A percentile compares a stretch with the other conserved stretches of the same genome.
Evolutionary conservation across 2,888 invertebrate genomes (phyloP).

Genomic region (Troides helena): DNA sequence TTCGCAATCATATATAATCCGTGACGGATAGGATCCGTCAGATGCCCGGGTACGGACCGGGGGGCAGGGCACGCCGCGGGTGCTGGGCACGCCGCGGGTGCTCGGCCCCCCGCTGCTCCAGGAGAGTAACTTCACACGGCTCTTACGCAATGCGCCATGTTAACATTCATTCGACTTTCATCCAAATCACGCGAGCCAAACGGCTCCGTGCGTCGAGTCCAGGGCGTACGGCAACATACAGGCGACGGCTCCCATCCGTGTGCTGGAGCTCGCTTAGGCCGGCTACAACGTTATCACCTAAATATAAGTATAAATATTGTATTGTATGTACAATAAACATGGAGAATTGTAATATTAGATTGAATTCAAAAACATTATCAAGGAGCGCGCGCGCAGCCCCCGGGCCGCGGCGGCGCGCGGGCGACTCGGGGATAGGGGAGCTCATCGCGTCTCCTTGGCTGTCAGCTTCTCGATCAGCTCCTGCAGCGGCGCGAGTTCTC

Average conservation of each 20-base stretch:
- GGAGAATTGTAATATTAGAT: not conserved
- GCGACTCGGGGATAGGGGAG: slow-evolving; percentile 5
- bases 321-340: not conserved
- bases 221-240: not conserved
- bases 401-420: not conserved
- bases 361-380: not conserved
- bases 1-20: not conserved
- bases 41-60: no score
- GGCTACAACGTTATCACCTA: no score
- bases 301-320: no score
- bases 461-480: slow-evolving; percentile 98
- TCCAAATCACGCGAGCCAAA: no score
- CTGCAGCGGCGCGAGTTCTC: slow-evolving; percentile 97
- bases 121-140: no score
- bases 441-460: slow-evolving; percentile 92
- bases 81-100: no score
- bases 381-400: not conserved
- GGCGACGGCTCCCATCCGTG: not conserved
- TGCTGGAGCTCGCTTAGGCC: not conserved
- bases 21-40: not conserved
- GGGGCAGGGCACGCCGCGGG: not conserved
- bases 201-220: no score
- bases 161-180: no score
- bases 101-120: no score
- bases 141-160: no score